Percentiles rank a stretch among this genome's conserved stretches.
Evolutionary conservation across 2,888 invertebrate genomes (phyloP).

Genomic region (Ceraclea dissimilis): DNA sequence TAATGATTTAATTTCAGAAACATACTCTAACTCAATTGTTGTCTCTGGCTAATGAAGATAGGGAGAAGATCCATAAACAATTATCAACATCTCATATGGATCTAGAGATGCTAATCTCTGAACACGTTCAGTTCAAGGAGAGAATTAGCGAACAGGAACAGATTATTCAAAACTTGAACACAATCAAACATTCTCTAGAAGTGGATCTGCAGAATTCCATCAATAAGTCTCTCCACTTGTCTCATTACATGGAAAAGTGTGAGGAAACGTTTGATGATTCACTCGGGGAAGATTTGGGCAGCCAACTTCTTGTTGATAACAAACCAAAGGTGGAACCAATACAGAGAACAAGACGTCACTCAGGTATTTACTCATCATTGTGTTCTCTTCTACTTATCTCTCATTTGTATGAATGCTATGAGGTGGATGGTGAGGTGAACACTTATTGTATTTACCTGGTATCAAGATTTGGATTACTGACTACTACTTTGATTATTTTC

Average conservation of each 20-base stretch:
- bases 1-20: conserved; percentile 13
- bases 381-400: neutral
- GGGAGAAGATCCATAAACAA: conserved; percentile 4
- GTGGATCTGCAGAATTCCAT: conserved; percentile 17
- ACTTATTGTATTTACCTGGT: too few relatives aligned
- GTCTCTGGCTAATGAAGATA: conserved; percentile 12
- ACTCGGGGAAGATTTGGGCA: neutral
- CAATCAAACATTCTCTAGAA: conserved; percentile 15
- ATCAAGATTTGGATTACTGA: too few relatives aligned
- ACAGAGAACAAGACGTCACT: neutral
- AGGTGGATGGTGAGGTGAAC: too few relatives aligned
- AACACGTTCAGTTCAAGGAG: conserved; percentile 11
- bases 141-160: conserved; percentile 16
- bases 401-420: too few relatives aligned
- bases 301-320: neutral
- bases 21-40: conserved; percentile 8
- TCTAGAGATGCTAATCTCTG: conserved; percentile 6
- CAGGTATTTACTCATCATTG: neutral
- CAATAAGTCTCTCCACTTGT: conserved; percentile 4
- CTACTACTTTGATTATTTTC: too few relatives aligned
- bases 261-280: conserved; percentile 11
- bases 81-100: conserved; percentile 6
- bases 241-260: neutral
- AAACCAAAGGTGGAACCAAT: neutral
- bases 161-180: conserved; percentile 8